A percentile compares a stretch with the other conserved stretches of the same genome.
Conservation (phyloP, 2,888 invertebrate genomes). For the Hirtodrosophila cameraria region DNA sequence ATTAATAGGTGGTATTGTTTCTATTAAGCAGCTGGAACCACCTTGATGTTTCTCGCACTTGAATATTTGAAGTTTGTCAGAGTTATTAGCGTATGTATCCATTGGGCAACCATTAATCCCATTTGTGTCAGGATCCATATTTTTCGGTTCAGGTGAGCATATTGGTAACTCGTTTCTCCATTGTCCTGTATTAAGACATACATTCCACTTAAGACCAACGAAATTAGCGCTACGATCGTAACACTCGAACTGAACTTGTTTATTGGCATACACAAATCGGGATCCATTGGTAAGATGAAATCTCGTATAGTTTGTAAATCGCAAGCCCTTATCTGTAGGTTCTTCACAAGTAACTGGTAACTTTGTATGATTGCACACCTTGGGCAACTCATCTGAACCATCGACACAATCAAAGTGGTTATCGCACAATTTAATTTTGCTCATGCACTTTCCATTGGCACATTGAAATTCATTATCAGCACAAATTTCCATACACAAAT, state of each 20-base stretch:
- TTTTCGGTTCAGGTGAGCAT: background rate
- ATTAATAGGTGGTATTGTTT: conserved; percentile 5
- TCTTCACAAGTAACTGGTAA: conserved; percentile 17
- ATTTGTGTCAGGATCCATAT: conserved; percentile 26
- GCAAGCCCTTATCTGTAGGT: background rate
- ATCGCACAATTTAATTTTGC: background rate
- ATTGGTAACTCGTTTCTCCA: background rate
- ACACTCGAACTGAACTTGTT: conserved; percentile 13
- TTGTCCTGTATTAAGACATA: conserved; percentile 8
- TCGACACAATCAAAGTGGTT: conserved; percentile 35
- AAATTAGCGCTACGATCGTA: fast-evolving
- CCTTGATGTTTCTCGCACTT: too few species aligned
- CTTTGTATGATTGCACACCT: fast-evolving
- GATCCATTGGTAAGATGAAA: background rate
- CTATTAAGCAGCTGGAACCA: fast-evolving
- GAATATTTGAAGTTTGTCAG: background rate
- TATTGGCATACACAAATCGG: conserved; percentile 25
- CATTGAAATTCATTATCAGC: background rate
- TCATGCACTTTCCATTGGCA: conserved; percentile 30
- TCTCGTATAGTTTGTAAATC: background rate
- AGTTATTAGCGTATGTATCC: conserved; percentile 9
- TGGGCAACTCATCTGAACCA: conserved; percentile 40
- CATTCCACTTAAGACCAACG: background rate
- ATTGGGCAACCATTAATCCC: conserved; percentile 36
- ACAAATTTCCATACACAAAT: conserved; percentile 10